Conservation (phyloP, 2,888 invertebrate genomes). For the Lepidocyrtinus sp. region DNA sequence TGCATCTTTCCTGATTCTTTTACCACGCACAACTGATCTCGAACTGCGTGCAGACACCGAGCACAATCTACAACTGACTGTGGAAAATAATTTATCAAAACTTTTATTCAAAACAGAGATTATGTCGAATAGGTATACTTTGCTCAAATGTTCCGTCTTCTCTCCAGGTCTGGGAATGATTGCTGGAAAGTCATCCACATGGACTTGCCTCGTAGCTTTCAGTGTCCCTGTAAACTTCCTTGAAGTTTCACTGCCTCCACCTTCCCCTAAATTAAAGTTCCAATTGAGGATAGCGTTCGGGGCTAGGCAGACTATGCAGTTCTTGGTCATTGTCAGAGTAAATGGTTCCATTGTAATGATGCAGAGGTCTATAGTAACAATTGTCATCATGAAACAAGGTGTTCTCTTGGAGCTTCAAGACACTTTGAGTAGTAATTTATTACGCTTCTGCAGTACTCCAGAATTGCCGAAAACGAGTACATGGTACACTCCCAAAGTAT, state of each 20-base stretch:
- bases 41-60: conserved; percentile 38
- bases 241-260: background rate
- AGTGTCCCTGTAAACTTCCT: conserved; percentile 37
- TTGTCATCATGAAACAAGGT: no score
- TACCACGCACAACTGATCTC: conserved; percentile 43
- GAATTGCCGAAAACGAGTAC: conserved; percentile 32
- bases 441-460: conserved; percentile 35
- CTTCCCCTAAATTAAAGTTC: conserved; percentile 29
- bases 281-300: conserved; percentile 46
- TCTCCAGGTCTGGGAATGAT: conserved; percentile 49
- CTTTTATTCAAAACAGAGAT: background rate
- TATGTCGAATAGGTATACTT: conserved; percentile 14
- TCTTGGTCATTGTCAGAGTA: conserved; percentile 41
- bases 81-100: background rate
- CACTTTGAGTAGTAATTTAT: conserved; percentile 74
- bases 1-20: conserved; percentile 50
- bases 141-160: conserved; percentile 36
- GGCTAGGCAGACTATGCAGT: conserved; percentile 38
- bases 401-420: conserved; percentile 90
- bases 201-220: conserved; percentile 44
- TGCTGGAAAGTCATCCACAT: conserved; percentile 46
- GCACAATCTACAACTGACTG: conserved; percentile 42
- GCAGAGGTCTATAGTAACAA: conserved; percentile 28
- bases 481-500: conserved; percentile 41
- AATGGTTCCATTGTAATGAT: conserved; percentile 47